A percentile compares a stretch with the other conserved stretches of the same genome.
Conservation (phyloP, 2,797 vertebrate species). For the Mustela erminea region DNA sequence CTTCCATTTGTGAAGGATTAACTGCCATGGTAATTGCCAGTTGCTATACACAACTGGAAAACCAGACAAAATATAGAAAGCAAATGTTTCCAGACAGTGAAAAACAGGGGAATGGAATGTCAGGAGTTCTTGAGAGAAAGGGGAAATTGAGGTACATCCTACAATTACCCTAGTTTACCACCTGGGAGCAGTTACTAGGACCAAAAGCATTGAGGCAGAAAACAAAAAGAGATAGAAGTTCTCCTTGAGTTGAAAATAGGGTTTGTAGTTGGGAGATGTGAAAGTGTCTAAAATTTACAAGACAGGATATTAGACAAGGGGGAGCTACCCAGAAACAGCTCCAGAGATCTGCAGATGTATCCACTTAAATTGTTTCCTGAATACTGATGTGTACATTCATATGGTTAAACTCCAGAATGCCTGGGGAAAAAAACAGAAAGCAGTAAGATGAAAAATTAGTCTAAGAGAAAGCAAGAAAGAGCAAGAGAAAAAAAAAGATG, state of each 20-base stretch:
- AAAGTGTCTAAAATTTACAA: neutral
- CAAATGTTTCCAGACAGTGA: neutral
- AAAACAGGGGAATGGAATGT: neutral
- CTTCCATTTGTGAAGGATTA: neutral
- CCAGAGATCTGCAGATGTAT: neutral
- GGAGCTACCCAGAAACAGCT: neutral
- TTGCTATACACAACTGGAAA: neutral
- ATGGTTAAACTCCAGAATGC: neutral
- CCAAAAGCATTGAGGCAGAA: neutral
- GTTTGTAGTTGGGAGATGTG: neutral
- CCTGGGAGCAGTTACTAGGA: neutral
- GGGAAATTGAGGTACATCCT: neutral
- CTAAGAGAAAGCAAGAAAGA: neutral
- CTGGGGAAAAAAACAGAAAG: neutral
- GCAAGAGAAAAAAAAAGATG: neutral
- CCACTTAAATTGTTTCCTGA: neutral
- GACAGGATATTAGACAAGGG: neutral
- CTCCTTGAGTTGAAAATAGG: neutral
- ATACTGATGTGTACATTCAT: neutral
- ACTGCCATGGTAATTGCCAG: neutral
- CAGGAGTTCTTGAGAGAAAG: neutral
- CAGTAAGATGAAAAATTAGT: neutral
- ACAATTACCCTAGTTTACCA: neutral
- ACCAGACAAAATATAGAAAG: neutral
- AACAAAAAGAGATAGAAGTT: neutral